Base-by-base conservation (phyloP, 2,888 invertebrate species). In the Sabatieria punctata region DNA sequence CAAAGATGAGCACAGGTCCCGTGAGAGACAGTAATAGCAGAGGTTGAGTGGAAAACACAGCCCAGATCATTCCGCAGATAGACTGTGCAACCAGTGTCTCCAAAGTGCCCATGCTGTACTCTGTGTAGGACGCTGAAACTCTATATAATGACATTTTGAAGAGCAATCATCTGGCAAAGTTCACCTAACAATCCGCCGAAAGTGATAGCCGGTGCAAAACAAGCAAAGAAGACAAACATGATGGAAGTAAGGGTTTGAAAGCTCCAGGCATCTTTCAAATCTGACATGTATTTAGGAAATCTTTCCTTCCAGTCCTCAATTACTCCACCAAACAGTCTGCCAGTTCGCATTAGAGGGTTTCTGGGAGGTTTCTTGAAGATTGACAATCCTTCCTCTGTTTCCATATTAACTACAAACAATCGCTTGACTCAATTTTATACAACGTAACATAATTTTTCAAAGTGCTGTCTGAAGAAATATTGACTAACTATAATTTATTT, bases 171-270 rank as follows among this genome's bases (percentile, higher is more conserved):
- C n/a, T n/a, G n/a, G n/a, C n/a, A n/a, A 11, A 37, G 57, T 68
- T 65, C 57, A 63, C 89, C 84, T 62, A 88, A 77, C 46, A 95
- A 71, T 49, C 93, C 95, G 3, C 95, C 95, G 66, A 95, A 95
- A 0, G 95, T 91, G 58, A 95, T 89, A 41, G 93, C 88, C 1
- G 85, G 83, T 0, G 91, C 88, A 0, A 95, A 75, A 19, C 86
- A 85, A 13, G 95, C 93, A 67, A 95, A 93, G 71, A 91, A 95
- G 80, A 97, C 91, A 70, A 95, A 95, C 55, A 93, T 78, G 1
- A 88, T 78, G 0, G 89, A 85, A 0, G 89, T 86, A 1, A 85
- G 66, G n/a, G n/a, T 73, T 56, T 89, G 77, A 67, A 93, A 91
- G 45, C 84, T 84, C 66, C n/a, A n/a, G n/a, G n/a, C n/a, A n/a